Evolutionary conservation across 1,140 invertebrate species (phyloP).

Genomic region (Achroia grisella): DNA sequence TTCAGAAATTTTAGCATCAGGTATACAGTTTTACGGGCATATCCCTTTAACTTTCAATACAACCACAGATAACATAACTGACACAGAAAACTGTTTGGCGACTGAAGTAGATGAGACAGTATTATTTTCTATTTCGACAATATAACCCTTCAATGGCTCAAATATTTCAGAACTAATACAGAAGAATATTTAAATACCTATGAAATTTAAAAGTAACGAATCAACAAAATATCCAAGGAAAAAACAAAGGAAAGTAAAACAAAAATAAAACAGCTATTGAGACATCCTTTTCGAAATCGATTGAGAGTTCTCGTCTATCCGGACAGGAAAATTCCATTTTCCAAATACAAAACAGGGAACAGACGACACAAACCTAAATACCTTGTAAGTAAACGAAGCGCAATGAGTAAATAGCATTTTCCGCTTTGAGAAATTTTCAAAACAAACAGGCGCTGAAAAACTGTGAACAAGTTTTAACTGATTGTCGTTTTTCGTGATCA

Average conservation of each 20-base stretch:
- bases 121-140: no score
- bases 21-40: no score
- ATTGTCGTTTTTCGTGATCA: constrained; percentile 27
- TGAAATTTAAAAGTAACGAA: no score
- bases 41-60: no score
- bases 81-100: no score
- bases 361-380: constrained; percentile 63
- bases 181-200: no score
- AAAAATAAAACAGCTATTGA: constrained; percentile 45
- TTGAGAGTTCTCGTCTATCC: constrained; percentile 51
- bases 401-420: constrained; percentile 66
- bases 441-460: constrained; percentile 59
- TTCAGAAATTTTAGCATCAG: no score
- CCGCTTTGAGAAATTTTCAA: constrained; percentile 56
- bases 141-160: no score
- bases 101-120: no score
- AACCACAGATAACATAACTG: no score
- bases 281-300: constrained; percentile 46
- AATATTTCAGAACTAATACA: no score
- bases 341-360: constrained; percentile 58
- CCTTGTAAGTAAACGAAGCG: constrained; percentile 69
- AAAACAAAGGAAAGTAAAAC: constrained; percentile 20
- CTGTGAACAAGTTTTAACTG: constrained; percentile 53
- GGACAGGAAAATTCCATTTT: constrained; percentile 69
- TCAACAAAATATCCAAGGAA: neutral